Conservation (phyloP, 2,888 invertebrate species). For the Drosophila testacea region DNA sequence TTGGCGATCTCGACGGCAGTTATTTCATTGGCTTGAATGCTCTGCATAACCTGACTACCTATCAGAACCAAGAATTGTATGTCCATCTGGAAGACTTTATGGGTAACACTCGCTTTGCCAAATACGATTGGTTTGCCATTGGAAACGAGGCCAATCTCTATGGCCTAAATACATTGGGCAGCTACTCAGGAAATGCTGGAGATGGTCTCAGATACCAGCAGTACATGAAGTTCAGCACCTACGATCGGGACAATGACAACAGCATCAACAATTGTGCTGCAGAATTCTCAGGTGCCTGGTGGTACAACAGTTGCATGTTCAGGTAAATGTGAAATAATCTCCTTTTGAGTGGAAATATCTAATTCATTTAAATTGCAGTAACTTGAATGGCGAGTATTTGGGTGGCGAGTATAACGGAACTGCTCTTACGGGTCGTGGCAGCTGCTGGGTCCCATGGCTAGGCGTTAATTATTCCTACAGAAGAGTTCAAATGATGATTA, state of each 20-base stretch:
- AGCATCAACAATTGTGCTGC: constrained; percentile 88
- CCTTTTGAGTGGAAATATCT: background rate
- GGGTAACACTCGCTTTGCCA: constrained; percentile 87
- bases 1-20: constrained; percentile 89
- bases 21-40: constrained; percentile 90
- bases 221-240: constrained; percentile 89
- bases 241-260: constrained; percentile 89
- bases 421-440: constrained; percentile 77
- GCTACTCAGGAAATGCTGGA: constrained; percentile 88
- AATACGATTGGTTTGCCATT: constrained; percentile 88
- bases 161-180: constrained; percentile 88
- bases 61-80: constrained; percentile 86
- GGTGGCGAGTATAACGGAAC: constrained; percentile 85
- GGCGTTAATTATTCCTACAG: constrained; percentile 81
- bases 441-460: constrained; percentile 86
- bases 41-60: constrained; percentile 85
- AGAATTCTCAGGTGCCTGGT: constrained; percentile 90
- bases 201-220: constrained; percentile 89
- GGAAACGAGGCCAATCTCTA: constrained; percentile 88
- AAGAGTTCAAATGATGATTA: constrained; percentile 88
- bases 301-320: constrained; percentile 90
- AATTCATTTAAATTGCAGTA: constrained; percentile 84
- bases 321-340: constrained; percentile 83
- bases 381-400: constrained; percentile 89
- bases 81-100: constrained; percentile 88